phyloP scores from a whole-genome alignment of 2,888 invertebrate species.

The Latrodectus hesperus region DNA sequence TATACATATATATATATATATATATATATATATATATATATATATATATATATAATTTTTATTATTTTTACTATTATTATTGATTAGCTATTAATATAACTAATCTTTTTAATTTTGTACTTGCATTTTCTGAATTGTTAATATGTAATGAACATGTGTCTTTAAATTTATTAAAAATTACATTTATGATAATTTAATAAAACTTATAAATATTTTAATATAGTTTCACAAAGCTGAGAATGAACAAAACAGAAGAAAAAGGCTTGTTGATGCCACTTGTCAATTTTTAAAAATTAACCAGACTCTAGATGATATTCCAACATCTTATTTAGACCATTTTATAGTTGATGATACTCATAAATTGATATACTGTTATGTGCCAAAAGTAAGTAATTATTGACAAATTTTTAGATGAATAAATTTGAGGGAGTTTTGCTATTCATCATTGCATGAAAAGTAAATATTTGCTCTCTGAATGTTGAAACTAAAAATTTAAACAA shows the following conservation, averaged over 20 bases:
- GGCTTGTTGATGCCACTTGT: constrained; percentile 60
- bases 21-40: too few relatives aligned
- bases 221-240: constrained; percentile 58
- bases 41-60: too few relatives aligned
- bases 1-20: too few relatives aligned
- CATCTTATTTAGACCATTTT: constrained; percentile 79
- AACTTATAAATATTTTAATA: not conserved
- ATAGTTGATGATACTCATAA: constrained; percentile 88
- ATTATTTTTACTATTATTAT: too few relatives aligned
- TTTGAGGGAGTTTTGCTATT: too few relatives aligned
- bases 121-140: not conserved
- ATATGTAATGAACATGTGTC: not conserved
- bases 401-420: too few relatives aligned
- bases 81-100: too few relatives aligned
- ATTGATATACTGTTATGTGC: constrained; percentile 93
- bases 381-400: constrained; percentile 82
- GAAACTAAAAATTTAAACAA: too few relatives aligned
- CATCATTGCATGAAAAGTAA: too few relatives aligned
- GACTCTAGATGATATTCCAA: constrained; percentile 36
- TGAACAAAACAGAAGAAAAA: constrained; percentile 64
- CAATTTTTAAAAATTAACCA: constrained; percentile 62
- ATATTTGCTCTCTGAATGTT: too few relatives aligned
- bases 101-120: too few relatives aligned
- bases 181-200: not conserved
- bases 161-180: not conserved